phyloP scores from a whole-genome alignment of 2,797 vertebrate species.

The Microcaecilia unicolor region DNA sequence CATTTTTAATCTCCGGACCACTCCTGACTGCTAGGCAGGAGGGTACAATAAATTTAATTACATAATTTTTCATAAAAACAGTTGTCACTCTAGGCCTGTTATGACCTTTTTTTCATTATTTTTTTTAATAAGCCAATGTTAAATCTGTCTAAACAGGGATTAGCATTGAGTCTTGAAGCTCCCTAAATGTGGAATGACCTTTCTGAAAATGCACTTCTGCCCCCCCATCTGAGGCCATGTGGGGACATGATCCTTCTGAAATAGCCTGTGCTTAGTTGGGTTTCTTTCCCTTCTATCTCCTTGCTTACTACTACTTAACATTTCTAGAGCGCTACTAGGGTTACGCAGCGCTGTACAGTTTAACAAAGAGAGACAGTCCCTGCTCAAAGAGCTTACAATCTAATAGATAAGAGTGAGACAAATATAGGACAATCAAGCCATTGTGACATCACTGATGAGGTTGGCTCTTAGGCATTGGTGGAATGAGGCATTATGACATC shows the following conservation, averaged over 20 bases:
- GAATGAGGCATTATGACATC: too few species aligned
- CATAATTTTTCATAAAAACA: background rate
- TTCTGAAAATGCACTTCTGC: background rate
- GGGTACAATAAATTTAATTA: background rate
- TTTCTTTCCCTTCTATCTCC: background rate
- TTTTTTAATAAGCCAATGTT: background rate
- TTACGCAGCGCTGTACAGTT: too few species aligned
- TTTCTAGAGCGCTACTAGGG: too few species aligned
- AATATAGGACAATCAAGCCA: too few species aligned
- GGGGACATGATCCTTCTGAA: slow-evolving; percentile 2
- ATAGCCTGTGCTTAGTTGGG: background rate
- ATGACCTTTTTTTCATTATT: slow-evolving; percentile 1
- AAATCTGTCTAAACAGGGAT: slow-evolving; percentile 1
- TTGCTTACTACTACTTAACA: too few species aligned
- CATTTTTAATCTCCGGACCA: background rate
- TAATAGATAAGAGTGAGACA: too few species aligned
- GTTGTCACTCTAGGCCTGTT: background rate
- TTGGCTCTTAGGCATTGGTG: too few species aligned
- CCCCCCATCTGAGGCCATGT: background rate
- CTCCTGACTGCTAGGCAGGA: too few species aligned
- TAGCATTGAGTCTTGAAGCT: background rate
- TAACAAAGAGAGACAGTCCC: too few species aligned
- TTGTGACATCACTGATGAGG: too few species aligned
- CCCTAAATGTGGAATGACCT: background rate
- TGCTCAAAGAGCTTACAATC: too few species aligned